Evolutionary conservation across 2,888 invertebrate species (phyloP), one percentile per base, ranked within the genome.

Genomic region (Ophion ventricosus): DNA sequence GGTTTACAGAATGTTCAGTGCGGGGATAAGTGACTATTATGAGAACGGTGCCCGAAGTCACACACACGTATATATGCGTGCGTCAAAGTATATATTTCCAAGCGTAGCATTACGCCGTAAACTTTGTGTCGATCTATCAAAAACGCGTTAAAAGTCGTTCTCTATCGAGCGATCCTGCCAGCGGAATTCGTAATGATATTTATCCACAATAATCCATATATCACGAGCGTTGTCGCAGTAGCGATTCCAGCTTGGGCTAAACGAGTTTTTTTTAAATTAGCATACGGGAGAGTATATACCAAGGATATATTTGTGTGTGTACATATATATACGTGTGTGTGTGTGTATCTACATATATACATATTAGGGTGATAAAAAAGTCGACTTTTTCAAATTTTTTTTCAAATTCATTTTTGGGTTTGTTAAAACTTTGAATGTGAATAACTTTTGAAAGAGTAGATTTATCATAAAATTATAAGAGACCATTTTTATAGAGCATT

Each of bases 111-210:
- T 35, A 7, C 7, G 35, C 35, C 69, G 63, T 70, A 78, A 84
- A 81, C 56, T 81, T 78, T 23, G 59, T 11, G 59, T 40, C 84
- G 78, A 84, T 75, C 81, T 70, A 84, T 84, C 78, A 81, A 79
- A 81, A 81, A 69, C 23, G 56, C 74, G 77, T 79, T 81, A 78
- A 80, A 81, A 35, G 59, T 78, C 73, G 40, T 72, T 81, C 29
- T 8, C 59, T 35, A 35, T 49, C 29, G 74, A 69, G 25, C 67
- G 26, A 77, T 78, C 17, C 56, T 40, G 49, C 63, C 20, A 14
- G 63, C 25, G 75, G 43, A 49, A 75, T 75, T 75, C 54, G 40
- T 70, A 76, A 79, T 66, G 81, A 82, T 72, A 75, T 70, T 79
- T 75, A 66, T 35, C 72, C 14, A 64, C 54, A 54, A 64, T 63